A percentile compares a stretch with the other conserved stretches of the same genome.
Evolutionary conservation across 2,113 vertebrate species (phyloP).

Genomic region (Panthera uncia): DNA sequence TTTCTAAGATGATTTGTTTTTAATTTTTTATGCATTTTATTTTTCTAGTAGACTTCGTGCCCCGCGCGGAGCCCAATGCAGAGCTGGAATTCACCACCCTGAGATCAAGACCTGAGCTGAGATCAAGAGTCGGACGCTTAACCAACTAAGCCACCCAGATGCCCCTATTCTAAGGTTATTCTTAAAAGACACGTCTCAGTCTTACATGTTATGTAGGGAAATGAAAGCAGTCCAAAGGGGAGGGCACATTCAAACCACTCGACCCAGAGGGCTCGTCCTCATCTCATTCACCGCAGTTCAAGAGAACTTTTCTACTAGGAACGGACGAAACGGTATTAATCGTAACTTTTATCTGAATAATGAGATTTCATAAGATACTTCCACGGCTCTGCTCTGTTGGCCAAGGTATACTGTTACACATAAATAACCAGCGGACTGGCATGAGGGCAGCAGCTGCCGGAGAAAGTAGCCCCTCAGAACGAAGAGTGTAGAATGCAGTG

Average conservation of each 20-base stretch:
- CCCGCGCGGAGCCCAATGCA: too few species aligned
- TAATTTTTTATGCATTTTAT: too few species aligned
- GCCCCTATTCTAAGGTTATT: not conserved
- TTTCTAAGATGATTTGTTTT: not conserved
- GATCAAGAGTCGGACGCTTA: too few species aligned
- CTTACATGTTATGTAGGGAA: not conserved
- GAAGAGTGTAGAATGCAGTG: constrained; percentile 25
- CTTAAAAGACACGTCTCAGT: not conserved
- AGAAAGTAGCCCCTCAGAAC: not conserved
- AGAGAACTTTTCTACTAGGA: not conserved
- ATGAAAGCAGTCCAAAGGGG: not conserved
- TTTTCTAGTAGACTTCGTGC: too few species aligned
- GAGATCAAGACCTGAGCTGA: too few species aligned
- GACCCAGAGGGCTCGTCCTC: not conserved
- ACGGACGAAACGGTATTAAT: not conserved
- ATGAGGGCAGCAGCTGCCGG: constrained; percentile 55
- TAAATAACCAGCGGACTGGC: constrained; percentile 46
- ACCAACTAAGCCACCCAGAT: too few species aligned
- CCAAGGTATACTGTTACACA: constrained; percentile 50
- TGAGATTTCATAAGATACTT: constrained; percentile 2
- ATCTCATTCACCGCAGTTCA: not conserved
- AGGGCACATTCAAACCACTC: not conserved
- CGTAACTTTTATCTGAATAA: constrained; percentile 16
- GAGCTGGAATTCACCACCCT: too few species aligned
- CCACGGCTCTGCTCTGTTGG: constrained; percentile 29